Evolutionary conservation across 2,113 vertebrate species (phyloP), one percentile per base, ranked within the genome.

Genomic region (Hippopotamus amphibius): DNA sequence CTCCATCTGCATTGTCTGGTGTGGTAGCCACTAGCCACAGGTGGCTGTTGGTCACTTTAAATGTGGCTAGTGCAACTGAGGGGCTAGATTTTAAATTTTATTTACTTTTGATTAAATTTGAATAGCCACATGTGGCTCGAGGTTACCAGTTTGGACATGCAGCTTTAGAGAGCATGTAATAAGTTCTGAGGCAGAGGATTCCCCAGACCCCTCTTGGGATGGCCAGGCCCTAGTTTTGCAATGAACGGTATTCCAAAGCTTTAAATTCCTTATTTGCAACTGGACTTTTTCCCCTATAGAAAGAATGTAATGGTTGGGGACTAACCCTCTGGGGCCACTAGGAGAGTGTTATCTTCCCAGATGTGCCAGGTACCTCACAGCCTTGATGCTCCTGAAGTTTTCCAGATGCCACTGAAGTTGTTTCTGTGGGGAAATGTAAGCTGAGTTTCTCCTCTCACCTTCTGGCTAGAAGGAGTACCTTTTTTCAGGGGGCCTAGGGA

Each of bases 311-410:
- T 41, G 22, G 61, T 21, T 48, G 53, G 50, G 85, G 61, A n/a
- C 14, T 9, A n/a, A 48, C 13, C 33, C 15, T 21, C 15, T 0
- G 8, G 33, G 37, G 8, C 33, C 2, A 5, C 15, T 21, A 15
- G 50, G 43, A 28, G 57, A 79, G 15, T 2, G 13, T 28, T 50
- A 1, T 22, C 55, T n/a, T 48, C 53, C 66, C 24, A 48, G 59
- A 15, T 24, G 5, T 2, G 28, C 61, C 17, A 5, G 12, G 43
- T 21, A 1, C 68, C 69, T 63, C 28, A 37, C 0, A 2, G 55
- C 50, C 66, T 66, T 10, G 19, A 30, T 28, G 88, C 83, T 71
- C 15, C 59, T 76, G 65, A 57, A 5, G 28, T 48, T 93, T 76
- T 91, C 30, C 87, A 7, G 28, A n/a, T 28, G 83, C 33, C 53